Evolutionary conservation across 2,888 invertebrate genomes (phyloP), one percentile per base, ranked within the genome.

Genomic region (Athripsodes cinereus): DNA sequence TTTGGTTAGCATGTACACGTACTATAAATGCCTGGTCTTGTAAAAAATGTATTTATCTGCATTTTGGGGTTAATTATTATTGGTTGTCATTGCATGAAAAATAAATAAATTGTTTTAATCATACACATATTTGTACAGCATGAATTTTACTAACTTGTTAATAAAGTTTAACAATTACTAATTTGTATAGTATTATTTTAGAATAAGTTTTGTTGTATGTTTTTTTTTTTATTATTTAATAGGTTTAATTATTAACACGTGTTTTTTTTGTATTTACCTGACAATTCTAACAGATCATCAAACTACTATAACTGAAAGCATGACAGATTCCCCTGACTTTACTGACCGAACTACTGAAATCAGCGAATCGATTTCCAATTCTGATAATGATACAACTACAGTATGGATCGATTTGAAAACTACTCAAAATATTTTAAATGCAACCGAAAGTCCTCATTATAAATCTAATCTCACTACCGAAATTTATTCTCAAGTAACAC

Each of bases 241-340:
- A 40, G 40, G 3, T 40, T 40, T 40, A 6, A 6, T 40, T 40
- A 40, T 40, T 40, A 40, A 40, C 40, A 40, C 26, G 3, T 40
- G 40, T 40, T 40, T 52, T 26, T 31, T 52, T 52, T 61, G 55
- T 63, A 61, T 53, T 63, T 61, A 58, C 60, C 58, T 63, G 63
- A 63, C 61, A 59, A 52, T 58, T 63, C 63, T 63, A 61, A 63
- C 63, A 63, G 63, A 63, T 61, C 61, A 57, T 57, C 59, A 59
- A 57, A 69, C 68, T 58, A 63, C 61, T 35, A 72, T 70, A 40
- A 52, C 26, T 50, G 22, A 50, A 5, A 50, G 26, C 22, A 8
- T 50, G 18, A 26, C 50, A 22, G 22, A 22, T 22, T 50, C 16
- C 50, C 18, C 50, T 56, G 56, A 56, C 35, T 44, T 50, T 51